Percentiles rank a stretch among this genome's conserved stretches.
Evolutionary conservation across 1,140 invertebrate genomes (phyloP).

Genomic region (Halictus rubicundus): DNA sequence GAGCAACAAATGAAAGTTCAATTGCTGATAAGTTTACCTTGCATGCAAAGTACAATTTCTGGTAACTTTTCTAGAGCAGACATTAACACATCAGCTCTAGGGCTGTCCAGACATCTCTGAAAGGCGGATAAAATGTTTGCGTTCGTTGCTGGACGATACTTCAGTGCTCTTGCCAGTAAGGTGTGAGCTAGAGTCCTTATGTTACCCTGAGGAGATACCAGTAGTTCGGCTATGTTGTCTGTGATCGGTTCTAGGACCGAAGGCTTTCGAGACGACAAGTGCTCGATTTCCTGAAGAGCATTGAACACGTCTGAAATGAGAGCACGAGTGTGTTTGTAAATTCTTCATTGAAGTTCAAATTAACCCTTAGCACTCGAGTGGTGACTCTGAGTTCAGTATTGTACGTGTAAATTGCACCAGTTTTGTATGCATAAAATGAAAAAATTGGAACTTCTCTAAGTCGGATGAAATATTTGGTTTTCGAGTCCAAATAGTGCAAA

Average conservation of each 20-base stretch:
- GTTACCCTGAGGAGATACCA: constrained; percentile 84
- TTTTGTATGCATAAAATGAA: too few relatives aligned
- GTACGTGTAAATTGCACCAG: too few relatives aligned
- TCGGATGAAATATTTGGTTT: too few relatives aligned
- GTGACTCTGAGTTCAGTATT: too few relatives aligned
- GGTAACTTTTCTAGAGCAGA: constrained; percentile 91
- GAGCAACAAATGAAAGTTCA: neutral
- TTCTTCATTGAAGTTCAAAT: neutral
- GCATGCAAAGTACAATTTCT: constrained; percentile 90
- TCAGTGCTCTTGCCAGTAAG: constrained; percentile 84
- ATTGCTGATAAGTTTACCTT: constrained; percentile 80
- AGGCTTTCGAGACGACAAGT: constrained; percentile 85
- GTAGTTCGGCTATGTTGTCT: constrained; percentile 83
- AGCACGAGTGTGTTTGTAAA: neutral
- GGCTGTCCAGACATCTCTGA: constrained; percentile 89
- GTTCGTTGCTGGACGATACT: constrained; percentile 84
- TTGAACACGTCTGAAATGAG: constrained; percentile 81
- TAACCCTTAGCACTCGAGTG: too few relatives aligned
- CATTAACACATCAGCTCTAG: constrained; percentile 88
- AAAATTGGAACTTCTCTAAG: too few relatives aligned
- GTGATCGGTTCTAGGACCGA: constrained; percentile 85
- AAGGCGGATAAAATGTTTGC: constrained; percentile 86
- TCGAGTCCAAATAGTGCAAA: too few relatives aligned
- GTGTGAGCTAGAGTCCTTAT: constrained; percentile 85
- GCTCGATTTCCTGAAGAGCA: constrained; percentile 87